These are phyloP conservation scores for Stichopus horrens DNA, from an alignment of 53 echinoderm and acorn worm species.

Conservation along the genomic window DNA sequence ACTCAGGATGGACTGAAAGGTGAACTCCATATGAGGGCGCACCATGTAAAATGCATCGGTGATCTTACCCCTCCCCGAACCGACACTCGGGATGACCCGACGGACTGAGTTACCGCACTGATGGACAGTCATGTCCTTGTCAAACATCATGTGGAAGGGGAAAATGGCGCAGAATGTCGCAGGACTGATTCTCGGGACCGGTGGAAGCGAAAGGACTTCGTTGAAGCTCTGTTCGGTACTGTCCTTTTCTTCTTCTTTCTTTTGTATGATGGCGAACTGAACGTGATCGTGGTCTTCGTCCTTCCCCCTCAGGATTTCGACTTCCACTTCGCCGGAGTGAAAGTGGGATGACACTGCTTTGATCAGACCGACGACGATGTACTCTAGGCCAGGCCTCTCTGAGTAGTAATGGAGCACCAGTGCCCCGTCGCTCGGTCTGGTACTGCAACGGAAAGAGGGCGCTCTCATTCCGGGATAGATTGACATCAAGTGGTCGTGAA, in stretches of 20 bases:
- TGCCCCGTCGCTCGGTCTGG: conserved; percentile 86
- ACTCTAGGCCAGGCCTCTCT: conserved; percentile 85
- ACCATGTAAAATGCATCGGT: conserved; percentile 79
- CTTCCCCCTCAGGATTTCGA: conserved; percentile 81
- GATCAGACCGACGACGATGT: conserved; percentile 91
- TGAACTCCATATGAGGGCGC: conserved; percentile 95
- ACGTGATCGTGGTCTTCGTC: conserved; percentile 95
- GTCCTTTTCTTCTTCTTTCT: conserved; percentile 49
- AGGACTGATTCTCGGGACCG: conserved; percentile 75
- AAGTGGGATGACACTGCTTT: conserved; percentile 79
- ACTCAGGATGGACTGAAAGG: conserved; percentile 87
- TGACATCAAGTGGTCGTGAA: conserved; percentile 91
- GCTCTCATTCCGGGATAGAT: conserved; percentile 98
- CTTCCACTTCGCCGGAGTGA: conserved; percentile 80
- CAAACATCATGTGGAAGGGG: conserved; percentile 96
- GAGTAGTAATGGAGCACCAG: conserved; percentile 98
- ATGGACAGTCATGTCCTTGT: conserved; percentile 69
- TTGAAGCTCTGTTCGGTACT: conserved; percentile 40
- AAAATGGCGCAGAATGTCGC: conserved; percentile 84
- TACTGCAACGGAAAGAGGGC: conserved; percentile 93
- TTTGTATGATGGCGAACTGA: conserved; percentile 90
- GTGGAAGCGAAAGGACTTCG: conserved; percentile 56
- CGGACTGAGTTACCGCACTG: conserved; percentile 87
- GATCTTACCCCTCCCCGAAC: conserved; percentile 64
- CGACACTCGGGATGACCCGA: conserved; percentile 72